Base-by-base conservation (phyloP, 2,113 vertebrate species). In the Bagarius yarrelli region DNA sequence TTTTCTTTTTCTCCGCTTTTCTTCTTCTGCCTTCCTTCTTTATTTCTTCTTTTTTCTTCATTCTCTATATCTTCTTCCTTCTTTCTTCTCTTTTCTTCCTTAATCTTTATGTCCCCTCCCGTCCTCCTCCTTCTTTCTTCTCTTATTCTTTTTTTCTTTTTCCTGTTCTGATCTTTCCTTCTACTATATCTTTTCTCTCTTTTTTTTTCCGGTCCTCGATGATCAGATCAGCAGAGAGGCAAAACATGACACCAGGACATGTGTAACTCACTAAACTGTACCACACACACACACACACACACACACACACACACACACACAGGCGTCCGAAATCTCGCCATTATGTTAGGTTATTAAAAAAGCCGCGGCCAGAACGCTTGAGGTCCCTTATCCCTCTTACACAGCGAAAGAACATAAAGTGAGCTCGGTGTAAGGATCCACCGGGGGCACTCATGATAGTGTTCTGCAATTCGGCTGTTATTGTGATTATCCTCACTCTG, bases 311-410 rank as follows among this genome's bases (percentile, higher is more conserved):
- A 63, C 21, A 67, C 64, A 40, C 66, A 69, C 21, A 25, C n/a
- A 1, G 44, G 66, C 57, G 16, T 55, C 30, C 76, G 50, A 57
- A 60, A 73, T 32, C 60, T 75, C 61, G 81, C 56, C 55, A 52
- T 70, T 52, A 69, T 77, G 57, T 75, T 55, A 47, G 16, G n/a
- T n/a, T n/a, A n/a, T n/a, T n/a, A n/a, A n/a, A n/a, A n/a, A n/a
- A n/a, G n/a, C n/a, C n/a, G n/a, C n/a, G n/a, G n/a, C n/a, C n/a
- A n/a, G n/a, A n/a, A n/a, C n/a, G n/a, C n/a, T n/a, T n/a, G n/a
- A n/a, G n/a, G n/a, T n/a, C n/a, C n/a, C n/a, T n/a, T n/a, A n/a
- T n/a, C n/a, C n/a, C n/a, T n/a, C n/a, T n/a, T n/a, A n/a, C n/a
- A n/a, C n/a, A n/a, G n/a, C n/a, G n/a, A n/a, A n/a, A n/a, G n/a